Base-by-base conservation (phyloP, 1,140 invertebrate species). In the Conopomorpha cramerella region DNA sequence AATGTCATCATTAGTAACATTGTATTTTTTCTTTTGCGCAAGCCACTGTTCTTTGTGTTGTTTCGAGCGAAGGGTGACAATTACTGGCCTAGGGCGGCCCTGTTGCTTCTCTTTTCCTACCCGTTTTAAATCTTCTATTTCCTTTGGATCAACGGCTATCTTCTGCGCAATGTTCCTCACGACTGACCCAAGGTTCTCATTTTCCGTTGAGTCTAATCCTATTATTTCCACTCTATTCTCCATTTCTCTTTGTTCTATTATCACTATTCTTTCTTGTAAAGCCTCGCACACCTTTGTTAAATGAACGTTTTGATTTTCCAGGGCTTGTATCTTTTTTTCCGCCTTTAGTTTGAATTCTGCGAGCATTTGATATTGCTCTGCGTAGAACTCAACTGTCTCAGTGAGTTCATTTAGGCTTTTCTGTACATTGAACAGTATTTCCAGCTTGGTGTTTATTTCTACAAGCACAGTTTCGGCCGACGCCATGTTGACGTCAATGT, bases 251-350 rank as follows among this genome's bases (percentile, higher is more conserved):
- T 14, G 16, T 14, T 30, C 28, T 12, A 30, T 3, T 14, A 14
- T 12, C 13, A 15, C 16, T 3, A 30, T 30, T 14, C 28, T 10
- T 30, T 30, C 28, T 14, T 30, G 12, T 8, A 30, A n/a, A 8
- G 28, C 13, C 13, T 30, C 28, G 12, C 16, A 14, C 8, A 15
- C 16, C 13, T 30, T 30, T 14, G 8, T 12, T 15, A 30, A 14
- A 30, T 30, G 13, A 14, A 14, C 1, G 6, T 17, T 30, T 30
- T 14, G 13, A 8, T 8, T 30, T 30, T 30, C 28, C 28, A 30
- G 13, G 8, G 28, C 28, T 12, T 12, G 12, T 30, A 30, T 30
- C 13, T n/a, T 30, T 30, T 30, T 30, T 30, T 30, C 28, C 8
- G 28, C 28, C 13, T 8, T 30, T 2, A 14, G 13, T 12, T 30